A percentile compares a stretch with the other conserved stretches of the same genome.
phyloP scores from a whole-genome alignment of 2,113 vertebrate species.

The Eolophus roseicapilla region DNA sequence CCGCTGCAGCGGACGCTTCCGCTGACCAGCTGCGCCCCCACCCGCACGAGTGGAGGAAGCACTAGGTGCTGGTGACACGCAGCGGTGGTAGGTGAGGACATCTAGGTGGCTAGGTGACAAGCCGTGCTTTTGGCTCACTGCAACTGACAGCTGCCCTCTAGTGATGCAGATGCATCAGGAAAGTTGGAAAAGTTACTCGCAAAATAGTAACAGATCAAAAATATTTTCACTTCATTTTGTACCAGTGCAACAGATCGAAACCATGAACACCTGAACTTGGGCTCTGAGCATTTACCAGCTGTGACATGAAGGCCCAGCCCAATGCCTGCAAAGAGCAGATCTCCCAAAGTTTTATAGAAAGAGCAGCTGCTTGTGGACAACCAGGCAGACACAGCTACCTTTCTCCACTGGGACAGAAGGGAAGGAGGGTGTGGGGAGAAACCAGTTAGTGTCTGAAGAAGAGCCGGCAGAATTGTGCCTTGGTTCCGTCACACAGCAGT shows the following conservation, averaged over 20 bases:
- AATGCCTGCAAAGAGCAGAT: conserved; percentile 7
- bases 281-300: not conserved
- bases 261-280: not conserved
- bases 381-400: not conserved
- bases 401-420: conserved; percentile 29
- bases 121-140: not conserved
- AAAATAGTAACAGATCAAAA: not conserved
- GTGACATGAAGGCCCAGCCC: not conserved
- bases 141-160: conserved; percentile 17
- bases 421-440: not conserved
- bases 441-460: conserved; percentile 10
- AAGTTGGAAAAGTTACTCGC: not conserved
- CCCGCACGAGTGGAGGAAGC: not conserved
- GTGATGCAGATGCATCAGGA: conserved; percentile 11
- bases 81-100: not conserved
- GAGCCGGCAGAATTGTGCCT: conserved; percentile 31
- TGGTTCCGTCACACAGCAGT: conserved; percentile 5
- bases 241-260: not conserved
- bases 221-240: conserved; percentile 11
- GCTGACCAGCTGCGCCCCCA: not conserved
- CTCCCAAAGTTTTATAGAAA: conserved; percentile 11
- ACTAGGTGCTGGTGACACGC: not conserved
- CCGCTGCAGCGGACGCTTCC: not conserved
- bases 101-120: not conserved
- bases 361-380: not conserved